These are phyloP conservation scores for Nymphalis c-album DNA, from an alignment of 2,888 invertebrate genomes.

Conservation along the genomic window DNA sequence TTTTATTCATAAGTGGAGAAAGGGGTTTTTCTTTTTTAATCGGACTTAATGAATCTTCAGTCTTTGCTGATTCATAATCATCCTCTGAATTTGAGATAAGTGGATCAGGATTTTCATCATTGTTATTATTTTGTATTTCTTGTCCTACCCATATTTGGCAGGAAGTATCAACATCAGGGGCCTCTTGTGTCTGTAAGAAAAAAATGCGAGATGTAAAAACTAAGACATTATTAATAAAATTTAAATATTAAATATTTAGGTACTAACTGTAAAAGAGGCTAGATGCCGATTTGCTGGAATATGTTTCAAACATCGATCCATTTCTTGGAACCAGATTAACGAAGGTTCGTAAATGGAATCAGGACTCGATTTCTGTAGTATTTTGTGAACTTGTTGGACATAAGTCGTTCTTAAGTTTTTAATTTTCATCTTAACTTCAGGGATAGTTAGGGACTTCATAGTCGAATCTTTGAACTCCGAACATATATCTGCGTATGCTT, in stretches of 20 bases:
- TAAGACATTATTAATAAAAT: not conserved
- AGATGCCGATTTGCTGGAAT: constrained; percentile 55
- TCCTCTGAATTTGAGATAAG: constrained; percentile 56
- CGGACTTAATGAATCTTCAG: constrained; percentile 41
- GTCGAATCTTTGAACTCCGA: constrained; percentile 58
- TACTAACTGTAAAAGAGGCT: constrained; percentile 46
- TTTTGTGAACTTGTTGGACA: constrained; percentile 72
- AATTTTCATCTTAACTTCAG: constrained; percentile 74
- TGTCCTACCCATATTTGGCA: constrained; percentile 61
- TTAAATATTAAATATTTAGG: not conserved
- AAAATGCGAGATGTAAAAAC: constrained; percentile 16
- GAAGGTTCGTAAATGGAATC: constrained; percentile 65
- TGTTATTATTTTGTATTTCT: constrained; percentile 47
- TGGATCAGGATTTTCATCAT: constrained; percentile 59
- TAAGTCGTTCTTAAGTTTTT: constrained; percentile 76
- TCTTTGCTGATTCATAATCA: constrained; percentile 52
- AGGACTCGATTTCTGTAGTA: constrained; percentile 65
- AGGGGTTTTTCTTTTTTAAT: constrained; percentile 47
- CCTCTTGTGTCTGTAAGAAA: constrained; percentile 51
- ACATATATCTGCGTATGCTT: constrained; percentile 61
- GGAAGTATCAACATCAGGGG: constrained; percentile 58
- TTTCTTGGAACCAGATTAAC: constrained; percentile 69
- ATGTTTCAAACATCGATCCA: constrained; percentile 68
- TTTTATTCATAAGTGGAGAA: constrained; percentile 51
- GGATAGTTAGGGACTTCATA: constrained; percentile 54